phyloP scores from a whole-genome alignment of 1,140 invertebrate genomes.

The Heliconius eleuchia region DNA sequence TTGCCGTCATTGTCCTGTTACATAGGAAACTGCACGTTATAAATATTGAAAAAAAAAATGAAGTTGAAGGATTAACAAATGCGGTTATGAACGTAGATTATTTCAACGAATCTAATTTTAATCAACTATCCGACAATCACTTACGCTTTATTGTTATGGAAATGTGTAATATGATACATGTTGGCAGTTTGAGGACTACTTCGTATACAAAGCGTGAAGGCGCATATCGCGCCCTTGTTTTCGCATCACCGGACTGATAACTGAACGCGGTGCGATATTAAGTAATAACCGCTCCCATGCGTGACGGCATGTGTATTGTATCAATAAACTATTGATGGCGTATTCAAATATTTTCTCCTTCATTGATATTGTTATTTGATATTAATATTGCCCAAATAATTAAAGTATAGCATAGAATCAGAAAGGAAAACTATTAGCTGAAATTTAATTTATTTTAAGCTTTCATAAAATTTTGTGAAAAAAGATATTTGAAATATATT shows the following conservation, averaged over 20 bases:
- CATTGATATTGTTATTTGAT: background rate
- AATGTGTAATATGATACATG: conserved; percentile 66
- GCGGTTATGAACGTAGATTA: background rate
- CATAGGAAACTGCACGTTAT: background rate
- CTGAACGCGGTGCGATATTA: conserved; percentile 68
- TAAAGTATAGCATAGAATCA: background rate
- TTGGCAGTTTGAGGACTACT: conserved; percentile 42
- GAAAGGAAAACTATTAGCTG: too few relatives aligned
- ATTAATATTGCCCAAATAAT: background rate
- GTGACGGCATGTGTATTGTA: conserved; percentile 62
- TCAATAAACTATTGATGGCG: conserved; percentile 60
- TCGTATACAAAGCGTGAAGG: conserved; percentile 56
- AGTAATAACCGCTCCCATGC: conserved; percentile 73
- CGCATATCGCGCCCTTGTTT: conserved; percentile 70
- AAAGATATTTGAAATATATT: background rate
- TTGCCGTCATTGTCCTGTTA: conserved; percentile 94
- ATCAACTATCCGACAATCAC: conserved; percentile 36
- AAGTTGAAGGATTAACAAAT: background rate
- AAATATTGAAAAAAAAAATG: background rate
- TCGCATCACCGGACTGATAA: conserved; percentile 73
- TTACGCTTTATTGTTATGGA: conserved; percentile 74
- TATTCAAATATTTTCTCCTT: conserved; percentile 31
- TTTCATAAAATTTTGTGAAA: too few relatives aligned
- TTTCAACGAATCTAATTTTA: conserved; percentile 1
- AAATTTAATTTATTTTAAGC: background rate